Conservation (phyloP, 1,140 invertebrate species). For the Psilanteris sp. region DNA sequence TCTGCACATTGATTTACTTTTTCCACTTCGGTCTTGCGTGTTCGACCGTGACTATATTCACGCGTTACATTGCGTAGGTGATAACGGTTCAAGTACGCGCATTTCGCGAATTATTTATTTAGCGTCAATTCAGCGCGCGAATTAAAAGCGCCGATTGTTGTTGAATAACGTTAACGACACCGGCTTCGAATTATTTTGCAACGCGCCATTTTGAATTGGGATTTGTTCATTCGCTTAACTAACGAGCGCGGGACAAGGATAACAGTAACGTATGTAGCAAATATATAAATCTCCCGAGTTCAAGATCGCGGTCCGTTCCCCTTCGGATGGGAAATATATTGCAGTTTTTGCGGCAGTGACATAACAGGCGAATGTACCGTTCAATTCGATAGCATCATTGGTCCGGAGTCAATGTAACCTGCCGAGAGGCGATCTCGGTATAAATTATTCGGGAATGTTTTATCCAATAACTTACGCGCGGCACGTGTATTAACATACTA, state of each 20-base stretch:
- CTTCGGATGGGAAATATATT: constrained; percentile 30
- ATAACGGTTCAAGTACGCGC: background rate
- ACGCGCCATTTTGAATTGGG: too few relatives aligned
- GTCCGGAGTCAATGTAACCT: constrained; percentile 6
- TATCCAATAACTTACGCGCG: constrained; percentile 17
- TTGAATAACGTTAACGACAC: too few relatives aligned
- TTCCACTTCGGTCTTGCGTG: constrained; percentile 4
- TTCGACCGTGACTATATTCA: background rate
- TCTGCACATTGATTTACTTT: constrained; percentile 22
- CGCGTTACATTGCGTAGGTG: background rate
- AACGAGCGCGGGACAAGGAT: too few relatives aligned
- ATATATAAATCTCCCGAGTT: background rate
- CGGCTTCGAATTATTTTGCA: too few relatives aligned
- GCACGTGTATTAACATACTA: too few relatives aligned
- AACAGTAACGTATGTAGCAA: too few relatives aligned
- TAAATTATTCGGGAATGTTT: constrained; percentile 19
- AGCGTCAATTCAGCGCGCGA: too few relatives aligned
- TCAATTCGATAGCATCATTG: constrained; percentile 13
- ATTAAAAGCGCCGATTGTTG: background rate
- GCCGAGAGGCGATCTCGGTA: background rate
- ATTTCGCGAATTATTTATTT: background rate
- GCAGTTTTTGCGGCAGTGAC: constrained; percentile 9
- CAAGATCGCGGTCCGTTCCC: background rate
- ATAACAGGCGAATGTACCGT: constrained; percentile 44
- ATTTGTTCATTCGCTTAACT: too few relatives aligned